A percentile compares a stretch with the other conserved stretches of the same genome.
These are phyloP conservation scores for Sebastes miniatus DNA, from an alignment of 2,797 vertebrate genomes.

Conservation along the genomic window DNA sequence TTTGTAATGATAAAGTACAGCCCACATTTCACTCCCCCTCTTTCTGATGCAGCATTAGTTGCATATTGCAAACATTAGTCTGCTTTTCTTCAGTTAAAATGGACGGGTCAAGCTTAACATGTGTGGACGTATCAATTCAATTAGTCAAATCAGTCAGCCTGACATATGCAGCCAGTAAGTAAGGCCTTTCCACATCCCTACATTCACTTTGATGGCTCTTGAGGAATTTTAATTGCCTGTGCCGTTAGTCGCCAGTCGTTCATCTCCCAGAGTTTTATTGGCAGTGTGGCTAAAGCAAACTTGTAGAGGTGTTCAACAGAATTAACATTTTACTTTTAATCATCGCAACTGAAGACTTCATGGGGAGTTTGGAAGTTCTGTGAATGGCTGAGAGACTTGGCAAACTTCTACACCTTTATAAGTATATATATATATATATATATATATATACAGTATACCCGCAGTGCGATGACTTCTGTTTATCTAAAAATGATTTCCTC, in stretches of 20 bases:
- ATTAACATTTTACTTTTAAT: slow-evolving; percentile 42
- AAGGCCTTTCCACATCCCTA: slow-evolving; percentile 4
- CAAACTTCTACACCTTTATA: slow-evolving; percentile 1
- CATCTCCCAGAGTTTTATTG: slow-evolving; percentile 15
- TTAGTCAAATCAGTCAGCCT: background rate
- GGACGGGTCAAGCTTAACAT: slow-evolving; percentile 12
- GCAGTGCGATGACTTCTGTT: slow-evolving; percentile 35
- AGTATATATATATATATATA: background rate
- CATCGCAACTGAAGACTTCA: slow-evolving; percentile 11
- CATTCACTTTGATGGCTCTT: slow-evolving; percentile 42
- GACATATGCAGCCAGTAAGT: slow-evolving; percentile 8
- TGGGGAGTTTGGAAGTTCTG: background rate
- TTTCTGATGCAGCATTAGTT: background rate
- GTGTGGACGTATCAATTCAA: background rate
- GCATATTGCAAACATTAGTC: background rate
- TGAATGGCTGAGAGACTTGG: background rate
- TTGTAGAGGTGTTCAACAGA: slow-evolving; percentile 31
- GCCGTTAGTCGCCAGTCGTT: slow-evolving; percentile 15
- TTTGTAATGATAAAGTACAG: slow-evolving; percentile 31
- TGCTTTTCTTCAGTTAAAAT: slow-evolving; percentile 1
- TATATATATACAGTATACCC: background rate
- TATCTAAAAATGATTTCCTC: slow-evolving; percentile 53
- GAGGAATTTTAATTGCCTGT: slow-evolving; percentile 53
- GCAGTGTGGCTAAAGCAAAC: slow-evolving; percentile 13
- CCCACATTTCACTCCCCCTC: background rate